phyloP scores from a whole-genome alignment of 1,140 invertebrate genomes.

The Zeugodacus cucurbitae region DNA sequence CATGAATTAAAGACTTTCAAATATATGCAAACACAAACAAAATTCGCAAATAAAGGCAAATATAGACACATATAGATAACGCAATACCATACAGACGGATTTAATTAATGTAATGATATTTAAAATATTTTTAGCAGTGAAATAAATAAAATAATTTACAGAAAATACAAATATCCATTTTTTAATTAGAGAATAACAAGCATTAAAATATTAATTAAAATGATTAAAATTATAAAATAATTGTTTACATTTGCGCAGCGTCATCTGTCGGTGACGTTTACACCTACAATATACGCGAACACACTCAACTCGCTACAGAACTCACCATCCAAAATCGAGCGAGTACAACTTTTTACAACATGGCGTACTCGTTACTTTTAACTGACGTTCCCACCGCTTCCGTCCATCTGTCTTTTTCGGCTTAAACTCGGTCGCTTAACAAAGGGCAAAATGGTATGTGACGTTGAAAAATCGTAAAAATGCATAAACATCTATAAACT shows the following conservation, averaged over 20 bases:
- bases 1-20: too few species aligned
- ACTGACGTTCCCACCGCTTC: conserved; percentile 47
- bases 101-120: too few species aligned
- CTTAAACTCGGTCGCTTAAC: conserved; percentile 53
- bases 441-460: conserved; percentile 61
- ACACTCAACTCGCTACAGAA: neutral
- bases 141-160: too few species aligned
- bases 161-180: too few species aligned
- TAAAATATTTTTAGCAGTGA: too few species aligned
- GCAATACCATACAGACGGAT: too few species aligned
- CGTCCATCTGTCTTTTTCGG: conserved; percentile 53
- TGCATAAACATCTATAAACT: conserved; percentile 48
- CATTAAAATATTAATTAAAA: neutral
- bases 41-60: neutral
- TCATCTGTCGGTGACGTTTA: neutral
- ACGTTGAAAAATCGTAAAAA: conserved; percentile 48
- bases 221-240: neutral
- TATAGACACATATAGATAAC: too few species aligned
- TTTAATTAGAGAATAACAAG: too few species aligned
- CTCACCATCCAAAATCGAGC: neutral
- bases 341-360: neutral
- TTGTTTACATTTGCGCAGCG: neutral
- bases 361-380: conserved; percentile 44
- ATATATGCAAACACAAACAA: neutral
- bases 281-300: neutral